Evolutionary conservation across 2,113 vertebrate genomes (phyloP).

Genomic region (Bombycilla garrulus): DNA sequence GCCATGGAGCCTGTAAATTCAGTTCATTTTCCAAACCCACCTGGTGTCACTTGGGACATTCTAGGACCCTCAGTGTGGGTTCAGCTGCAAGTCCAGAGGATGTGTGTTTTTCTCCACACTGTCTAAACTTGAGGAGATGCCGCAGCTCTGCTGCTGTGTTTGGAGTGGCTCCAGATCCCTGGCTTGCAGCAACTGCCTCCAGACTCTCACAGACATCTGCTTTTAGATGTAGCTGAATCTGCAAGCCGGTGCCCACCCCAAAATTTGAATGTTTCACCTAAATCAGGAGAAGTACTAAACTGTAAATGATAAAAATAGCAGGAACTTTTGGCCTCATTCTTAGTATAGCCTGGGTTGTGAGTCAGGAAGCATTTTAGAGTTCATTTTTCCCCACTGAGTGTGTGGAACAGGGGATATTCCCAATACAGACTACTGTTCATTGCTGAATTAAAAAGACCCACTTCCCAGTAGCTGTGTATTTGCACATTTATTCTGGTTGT

Average conservation of each 20-base stretch:
- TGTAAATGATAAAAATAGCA: neutral
- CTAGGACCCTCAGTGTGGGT: neutral
- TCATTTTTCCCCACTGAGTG: neutral
- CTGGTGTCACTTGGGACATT: neutral
- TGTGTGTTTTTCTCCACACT: fast-evolving
- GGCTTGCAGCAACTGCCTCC: neutral
- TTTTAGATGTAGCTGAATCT: neutral
- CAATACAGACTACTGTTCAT: neutral
- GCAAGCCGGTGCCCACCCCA: neutral
- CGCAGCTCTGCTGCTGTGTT: neutral
- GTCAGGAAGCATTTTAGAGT: neutral
- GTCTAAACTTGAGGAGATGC: neutral
- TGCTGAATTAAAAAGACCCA: neutral
- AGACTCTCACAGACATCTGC: neutral
- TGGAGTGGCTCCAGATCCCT: neutral
- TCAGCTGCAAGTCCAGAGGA: neutral
- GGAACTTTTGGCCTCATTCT: neutral
- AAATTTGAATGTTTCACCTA: neutral
- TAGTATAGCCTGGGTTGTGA: neutral
- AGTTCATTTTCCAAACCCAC: neutral
- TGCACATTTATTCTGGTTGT: neutral
- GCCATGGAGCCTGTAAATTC: neutral
- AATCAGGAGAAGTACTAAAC: neutral
- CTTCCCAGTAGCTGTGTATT: neutral
- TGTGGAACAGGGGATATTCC: neutral